phyloP scores from a whole-genome alignment of 2,113 vertebrate genomes.

The Mungos mungo region DNA sequence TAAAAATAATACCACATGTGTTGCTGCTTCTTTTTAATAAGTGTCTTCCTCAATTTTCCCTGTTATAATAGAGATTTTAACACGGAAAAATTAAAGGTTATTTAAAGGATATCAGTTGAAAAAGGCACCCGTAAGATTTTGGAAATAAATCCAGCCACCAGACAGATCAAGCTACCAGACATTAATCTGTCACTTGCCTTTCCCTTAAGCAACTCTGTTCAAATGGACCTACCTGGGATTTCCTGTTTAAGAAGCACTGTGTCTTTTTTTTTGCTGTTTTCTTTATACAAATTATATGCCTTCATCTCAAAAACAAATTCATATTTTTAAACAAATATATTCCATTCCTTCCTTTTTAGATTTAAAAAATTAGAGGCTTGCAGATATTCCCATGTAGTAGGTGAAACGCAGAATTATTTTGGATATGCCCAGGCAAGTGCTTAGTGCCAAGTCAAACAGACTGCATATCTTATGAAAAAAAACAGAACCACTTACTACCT shows the following conservation, averaged over 20 bases:
- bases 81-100: slow-evolving; percentile 82
- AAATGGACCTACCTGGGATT: not conserved
- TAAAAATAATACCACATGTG: slow-evolving; percentile 89
- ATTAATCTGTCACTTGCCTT: slow-evolving; percentile 31
- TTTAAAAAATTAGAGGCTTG: not conserved
- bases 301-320: not conserved
- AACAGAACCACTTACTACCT: not conserved
- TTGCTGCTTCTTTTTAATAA: slow-evolving; percentile 87
- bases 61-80: slow-evolving; percentile 84
- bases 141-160: slow-evolving; percentile 45
- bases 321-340: not conserved
- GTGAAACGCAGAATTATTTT: not conserved
- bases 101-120: slow-evolving; percentile 84
- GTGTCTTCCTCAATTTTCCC: slow-evolving; percentile 90
- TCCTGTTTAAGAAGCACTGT: not conserved
- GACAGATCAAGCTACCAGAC: slow-evolving; percentile 5
- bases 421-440: not conserved
- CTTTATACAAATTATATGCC: not conserved
- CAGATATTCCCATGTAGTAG: not conserved
- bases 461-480: not conserved
- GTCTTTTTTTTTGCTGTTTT: rapidly evolving
- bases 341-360: not conserved
- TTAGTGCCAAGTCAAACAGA: not conserved
- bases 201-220: slow-evolving; percentile 35
- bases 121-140: slow-evolving; percentile 78